Evolutionary conservation across 2,888 invertebrate species (phyloP), one percentile per base, ranked within the genome.

Genomic region (Pollenia angustigena): DNA sequence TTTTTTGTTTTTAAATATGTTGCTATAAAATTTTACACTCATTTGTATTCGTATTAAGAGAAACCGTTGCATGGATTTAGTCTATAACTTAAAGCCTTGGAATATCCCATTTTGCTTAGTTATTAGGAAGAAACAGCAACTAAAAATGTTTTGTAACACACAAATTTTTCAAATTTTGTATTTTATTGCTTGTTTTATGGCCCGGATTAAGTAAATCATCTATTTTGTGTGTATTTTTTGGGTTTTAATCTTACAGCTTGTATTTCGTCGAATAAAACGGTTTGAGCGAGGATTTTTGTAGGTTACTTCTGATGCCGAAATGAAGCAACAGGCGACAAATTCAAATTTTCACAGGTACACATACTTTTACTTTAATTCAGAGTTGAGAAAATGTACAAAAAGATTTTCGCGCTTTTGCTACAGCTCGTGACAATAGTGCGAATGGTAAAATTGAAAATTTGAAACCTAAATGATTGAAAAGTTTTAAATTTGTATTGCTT

Each of bases 101-200:
- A 85, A 78, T 74, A 81, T 78, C 81, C 78, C 48, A 68, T 18
- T 69, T 52, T 18, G 48, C 18, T 69, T 7, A 64, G 48, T 78
- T 58, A 64, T 66, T 58, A 72, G 44, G 56, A 66, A 72, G 48
- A 23, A 76, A 48, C 56, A 50, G 52, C 60, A 54, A 44, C 48
- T 50, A 71, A 80, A 69, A 80, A 69, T 64, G 44, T 72, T 72
- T 50, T 32, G 7, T 16, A 50, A 50, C 50, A 64, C 2, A 56
- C 6, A 75, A 62, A 75, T 32, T 71, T 71, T 81, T 81, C 46
- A 75, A 62, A 75, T 32, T 71, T 81, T 85, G 60, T 62, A 79
- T 81, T 85, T 85, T 79, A 79, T 85, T 62, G 23, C 79, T 46
- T 18, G 64, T 86, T 82, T 82, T 86, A 82, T 82, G 86, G 52